Evolutionary conservation across 2,113 vertebrate species (phyloP), one percentile per base, ranked within the genome.

Genomic region (Triplophysa siluroides): DNA sequence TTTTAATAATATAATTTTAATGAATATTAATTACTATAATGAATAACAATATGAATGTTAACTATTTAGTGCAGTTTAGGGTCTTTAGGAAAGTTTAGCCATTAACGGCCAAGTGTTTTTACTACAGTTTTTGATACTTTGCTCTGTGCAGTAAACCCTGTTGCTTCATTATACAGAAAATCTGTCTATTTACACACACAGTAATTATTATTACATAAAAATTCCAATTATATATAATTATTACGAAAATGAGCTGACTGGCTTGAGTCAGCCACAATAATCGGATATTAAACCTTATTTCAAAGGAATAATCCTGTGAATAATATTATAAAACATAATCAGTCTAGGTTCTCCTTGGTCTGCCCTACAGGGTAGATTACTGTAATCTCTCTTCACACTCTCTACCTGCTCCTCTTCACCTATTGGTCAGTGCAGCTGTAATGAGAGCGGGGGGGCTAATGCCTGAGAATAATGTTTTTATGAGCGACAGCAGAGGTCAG

Each of bases 401-500:
- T 29, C 26, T 54, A 56, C 63, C 78, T 71, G 58, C 67, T 33
- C n/a, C 78, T 80, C 69, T 67, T 43, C 62, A 75, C 52, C 79
- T 75, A 68, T 67, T 67, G 60, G 60, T 33, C 60, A 26, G 62
- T 52, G 26, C 5, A 52, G 63, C 50, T 64, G 47, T 77, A 65
- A 77, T 77, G 74, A 77, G 58, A 75, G 63, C 33, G 26, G 56
- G 50, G 77, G 77, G 63, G 12, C 68, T 76, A 72, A 81, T 83
- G 64, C 38, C 8, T 14, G 69, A 68, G 78, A 80, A 76, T 50
- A 65, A 29, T 64, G 66, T 66, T 52, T 68, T 73, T 29, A 24
- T 73, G 26, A 10, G 64, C 33, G 66, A 72, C 69, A 29, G 67
- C 56, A 76, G 81, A 83, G 88, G 85, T 90, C 61, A 62, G 58